These are phyloP conservation scores for Paratrypauchen microcephalus DNA, from an alignment of 2,797 vertebrate genomes.

Conservation along the genomic window DNA sequence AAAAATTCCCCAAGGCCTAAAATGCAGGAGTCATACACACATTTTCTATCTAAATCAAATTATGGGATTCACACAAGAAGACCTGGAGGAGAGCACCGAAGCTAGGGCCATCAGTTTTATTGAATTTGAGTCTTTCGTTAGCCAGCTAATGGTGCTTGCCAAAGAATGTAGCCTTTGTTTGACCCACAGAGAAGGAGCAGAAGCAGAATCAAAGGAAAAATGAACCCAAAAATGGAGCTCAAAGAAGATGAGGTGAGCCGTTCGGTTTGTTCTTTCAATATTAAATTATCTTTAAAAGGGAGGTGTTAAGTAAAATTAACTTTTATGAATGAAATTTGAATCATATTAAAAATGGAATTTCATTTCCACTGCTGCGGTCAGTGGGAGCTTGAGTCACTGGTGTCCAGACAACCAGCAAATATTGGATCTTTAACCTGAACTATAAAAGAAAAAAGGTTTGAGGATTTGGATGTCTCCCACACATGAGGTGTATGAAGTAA, in stretches of 20 bases:
- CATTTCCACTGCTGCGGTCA: no score
- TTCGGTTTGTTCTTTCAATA: neutral
- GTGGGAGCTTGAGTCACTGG: no score
- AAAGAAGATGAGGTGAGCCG: neutral
- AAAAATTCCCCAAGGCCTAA: slow-evolving; percentile 17
- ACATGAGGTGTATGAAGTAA: no score
- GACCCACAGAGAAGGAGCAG: slow-evolving; percentile 16
- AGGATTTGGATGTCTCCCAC: no score
- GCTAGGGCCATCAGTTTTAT: slow-evolving; percentile 34
- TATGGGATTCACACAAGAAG: slow-evolving; percentile 29
- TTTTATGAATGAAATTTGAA: no score
- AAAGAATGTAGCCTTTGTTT: slow-evolving; percentile 37
- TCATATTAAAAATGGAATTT: no score
- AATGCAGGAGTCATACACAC: slow-evolving; percentile 27
- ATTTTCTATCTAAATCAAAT: slow-evolving; percentile 43
- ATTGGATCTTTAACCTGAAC: no score
- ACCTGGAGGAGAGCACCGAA: slow-evolving; percentile 37
- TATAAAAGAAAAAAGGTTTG: no score
- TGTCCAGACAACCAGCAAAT: no score
- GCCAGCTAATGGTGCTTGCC: slow-evolving; percentile 25
- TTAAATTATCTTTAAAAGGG: neutral
- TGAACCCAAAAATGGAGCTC: neutral
- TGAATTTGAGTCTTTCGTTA: slow-evolving; percentile 41
- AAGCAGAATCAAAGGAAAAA: slow-evolving; percentile 6
- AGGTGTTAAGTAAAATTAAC: no score